A percentile compares a stretch with the other conserved stretches of the same genome.
These are phyloP conservation scores for Diglossa cyanea DNA, from an alignment of 2,797 vertebrate species.

Conservation along the genomic window DNA sequence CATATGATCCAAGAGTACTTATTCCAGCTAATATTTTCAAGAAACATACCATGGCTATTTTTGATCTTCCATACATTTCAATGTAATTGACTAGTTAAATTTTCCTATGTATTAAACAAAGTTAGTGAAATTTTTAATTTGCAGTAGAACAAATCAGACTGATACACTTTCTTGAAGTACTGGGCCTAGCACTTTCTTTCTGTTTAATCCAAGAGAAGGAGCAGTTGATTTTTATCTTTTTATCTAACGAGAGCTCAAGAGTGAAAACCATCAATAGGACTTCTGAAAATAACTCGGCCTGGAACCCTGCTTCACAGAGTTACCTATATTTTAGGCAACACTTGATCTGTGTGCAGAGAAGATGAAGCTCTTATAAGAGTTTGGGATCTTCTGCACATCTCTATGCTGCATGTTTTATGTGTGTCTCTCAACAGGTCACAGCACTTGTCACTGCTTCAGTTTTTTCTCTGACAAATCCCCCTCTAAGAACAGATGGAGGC, in stretches of 20 bases:
- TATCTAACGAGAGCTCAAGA: not conserved
- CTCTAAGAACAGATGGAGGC: not conserved
- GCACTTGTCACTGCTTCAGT: not conserved
- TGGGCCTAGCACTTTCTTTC: not conserved
- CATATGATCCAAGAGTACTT: not conserved
- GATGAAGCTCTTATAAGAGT: not conserved
- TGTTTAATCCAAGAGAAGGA: not conserved
- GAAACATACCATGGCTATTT: not conserved
- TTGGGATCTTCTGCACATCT: not conserved
- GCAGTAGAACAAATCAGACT: not conserved
- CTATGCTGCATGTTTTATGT: rapidly evolving
- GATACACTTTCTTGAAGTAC: not conserved
- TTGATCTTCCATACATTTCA: not conserved
- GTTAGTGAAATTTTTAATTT: not conserved
- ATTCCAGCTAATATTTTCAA: not conserved
- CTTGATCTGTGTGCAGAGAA: not conserved
- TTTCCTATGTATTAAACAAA: not conserved
- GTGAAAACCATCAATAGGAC: not conserved
- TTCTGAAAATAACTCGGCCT: not conserved
- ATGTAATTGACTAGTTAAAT: not conserved
- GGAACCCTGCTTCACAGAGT: not conserved
- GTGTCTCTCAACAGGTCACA: not conserved
- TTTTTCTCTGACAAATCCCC: not conserved
- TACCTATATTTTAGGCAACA: not conserved
- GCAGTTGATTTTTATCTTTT: not conserved